Percentiles rank a stretch among this genome's conserved stretches.
phyloP scores from a whole-genome alignment of 2,113 vertebrate genomes.

The Tenrec ecaudatus region DNA sequence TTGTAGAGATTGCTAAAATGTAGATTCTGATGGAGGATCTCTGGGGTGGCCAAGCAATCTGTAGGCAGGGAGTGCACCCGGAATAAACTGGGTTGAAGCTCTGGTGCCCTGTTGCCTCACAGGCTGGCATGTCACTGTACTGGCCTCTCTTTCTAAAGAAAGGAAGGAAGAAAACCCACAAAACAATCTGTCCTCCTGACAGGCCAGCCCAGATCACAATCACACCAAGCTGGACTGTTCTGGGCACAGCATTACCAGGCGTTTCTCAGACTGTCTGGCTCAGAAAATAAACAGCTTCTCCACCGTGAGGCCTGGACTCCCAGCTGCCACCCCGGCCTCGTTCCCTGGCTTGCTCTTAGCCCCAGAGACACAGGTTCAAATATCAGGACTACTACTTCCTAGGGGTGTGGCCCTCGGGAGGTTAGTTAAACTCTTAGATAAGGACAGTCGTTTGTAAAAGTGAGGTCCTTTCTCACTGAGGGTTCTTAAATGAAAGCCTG shows the following conservation, averaged over 20 bases:
- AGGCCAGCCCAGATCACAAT: background rate
- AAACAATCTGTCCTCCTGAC: background rate
- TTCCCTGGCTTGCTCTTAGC: background rate
- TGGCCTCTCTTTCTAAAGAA: background rate
- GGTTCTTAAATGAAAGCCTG: background rate
- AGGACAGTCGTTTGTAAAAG: background rate
- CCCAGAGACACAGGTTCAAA: background rate
- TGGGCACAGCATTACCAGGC: background rate
- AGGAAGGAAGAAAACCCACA: background rate
- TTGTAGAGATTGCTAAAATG: background rate
- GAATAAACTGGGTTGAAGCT: background rate
- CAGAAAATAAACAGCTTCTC: background rate
- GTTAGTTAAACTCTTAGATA: background rate
- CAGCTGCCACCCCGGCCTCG: background rate
- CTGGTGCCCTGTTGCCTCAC: background rate
- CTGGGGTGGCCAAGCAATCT: background rate
- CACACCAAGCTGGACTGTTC: background rate
- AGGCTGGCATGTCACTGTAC: background rate
- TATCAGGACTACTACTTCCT: background rate
- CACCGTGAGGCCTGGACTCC: accelerated
- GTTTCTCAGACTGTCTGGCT: background rate
- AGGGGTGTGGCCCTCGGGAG: background rate
- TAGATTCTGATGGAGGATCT: background rate
- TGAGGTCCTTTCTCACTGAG: background rate
- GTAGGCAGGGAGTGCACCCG: background rate